Base-by-base conservation (phyloP, 2,113 vertebrate genomes). In the Tor tambroides region DNA sequence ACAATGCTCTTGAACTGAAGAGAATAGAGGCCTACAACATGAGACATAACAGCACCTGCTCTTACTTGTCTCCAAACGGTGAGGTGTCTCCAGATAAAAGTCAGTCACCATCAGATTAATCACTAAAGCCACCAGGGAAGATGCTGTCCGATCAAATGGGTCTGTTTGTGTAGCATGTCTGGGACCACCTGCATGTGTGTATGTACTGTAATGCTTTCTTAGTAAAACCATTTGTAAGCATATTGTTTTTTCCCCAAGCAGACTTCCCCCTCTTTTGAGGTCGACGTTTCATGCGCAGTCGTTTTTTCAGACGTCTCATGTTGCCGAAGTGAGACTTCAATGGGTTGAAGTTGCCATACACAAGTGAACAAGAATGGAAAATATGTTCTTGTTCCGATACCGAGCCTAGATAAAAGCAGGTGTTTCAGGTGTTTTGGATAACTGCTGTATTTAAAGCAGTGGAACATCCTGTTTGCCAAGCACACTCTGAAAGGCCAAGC, bases 41-140 rank as follows among this genome's bases (percentile, higher is more conserved):
- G 83, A 94, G 93, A 94, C 93, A 95, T 89, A 95, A 94, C 93
- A 93, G 87, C 89, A 93, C 94, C 91, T 95, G 94, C 94, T 91
- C 81, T 91, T 93, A 94, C 94, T 92, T 91, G 93, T 84, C 92
- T 88, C 84, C 15, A 72, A 84, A 92, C 74, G 92, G 79, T 74
- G 30, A 88, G 92, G 87, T 89, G 89, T 91, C 88, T 46, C 88
- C 89, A 90, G 92, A 95, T 95, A 91, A 94, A 95, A 93, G 94
- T 91, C 83, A 90, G 88, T 91, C 83, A 87, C 56, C 86, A 95
- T 95, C 94, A 94, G 94, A 95, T 95, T 92, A 94, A 95, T 94
- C 94, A 94, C 94, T 94, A 93, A 94, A 94, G 94, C 15, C 11
- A 90, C 88, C 88, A 89, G 91, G 91, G 92, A 89, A 76, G 87